Percentiles rank a stretch among this genome's conserved stretches.
These are phyloP conservation scores for Pholis gunnellus DNA, from an alignment of 2,113 vertebrate species.

Conservation along the genomic window DNA sequence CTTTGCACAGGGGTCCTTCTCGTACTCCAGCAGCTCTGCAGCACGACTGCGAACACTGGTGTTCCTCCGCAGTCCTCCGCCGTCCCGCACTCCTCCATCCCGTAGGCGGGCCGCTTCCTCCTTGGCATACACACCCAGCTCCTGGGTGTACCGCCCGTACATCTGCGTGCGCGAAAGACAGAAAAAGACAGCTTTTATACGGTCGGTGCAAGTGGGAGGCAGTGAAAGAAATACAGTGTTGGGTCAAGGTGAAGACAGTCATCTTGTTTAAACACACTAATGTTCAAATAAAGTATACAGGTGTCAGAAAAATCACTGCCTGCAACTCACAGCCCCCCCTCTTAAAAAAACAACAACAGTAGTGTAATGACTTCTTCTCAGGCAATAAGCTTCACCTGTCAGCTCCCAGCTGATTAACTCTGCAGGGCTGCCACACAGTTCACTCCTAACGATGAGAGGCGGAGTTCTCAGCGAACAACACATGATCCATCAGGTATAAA, in stretches of 20 bases:
- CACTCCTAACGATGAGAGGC: slow-evolving; percentile 66
- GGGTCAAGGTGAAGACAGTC: slow-evolving; percentile 14
- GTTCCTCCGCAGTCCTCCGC: slow-evolving; percentile 82
- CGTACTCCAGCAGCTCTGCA: slow-evolving; percentile 90
- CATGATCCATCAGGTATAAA: slow-evolving; percentile 60
- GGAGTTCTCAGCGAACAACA: slow-evolving; percentile 17
- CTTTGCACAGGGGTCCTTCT: slow-evolving; percentile 89
- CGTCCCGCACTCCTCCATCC: slow-evolving; percentile 88
- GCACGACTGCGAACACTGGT: slow-evolving; percentile 77
- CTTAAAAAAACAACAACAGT: slow-evolving; percentile 10
- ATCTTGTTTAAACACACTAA: slow-evolving; percentile 14
- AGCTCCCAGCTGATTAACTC: slow-evolving; percentile 67
- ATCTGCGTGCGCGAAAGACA: slow-evolving; percentile 83
- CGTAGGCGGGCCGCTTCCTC: slow-evolving; percentile 95
- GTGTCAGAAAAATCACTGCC: slow-evolving; percentile 12
- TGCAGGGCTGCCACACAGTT: slow-evolving; percentile 66
- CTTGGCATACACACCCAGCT: slow-evolving; percentile 95
- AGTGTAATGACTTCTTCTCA: slow-evolving; percentile 48
- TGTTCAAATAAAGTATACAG: slow-evolving; percentile 36
- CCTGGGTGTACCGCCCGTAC: slow-evolving; percentile 98
- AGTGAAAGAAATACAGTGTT: slow-evolving; percentile 1
- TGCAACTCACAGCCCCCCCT: not conserved
- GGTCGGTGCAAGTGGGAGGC: slow-evolving; percentile 32
- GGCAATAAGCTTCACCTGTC: slow-evolving; percentile 71
- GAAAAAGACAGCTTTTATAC: slow-evolving; percentile 33